Percentiles rank a stretch among this genome's conserved stretches.
Conservation (phyloP, 2,113 vertebrate species). For the Sylvilagus bachmani region DNA sequence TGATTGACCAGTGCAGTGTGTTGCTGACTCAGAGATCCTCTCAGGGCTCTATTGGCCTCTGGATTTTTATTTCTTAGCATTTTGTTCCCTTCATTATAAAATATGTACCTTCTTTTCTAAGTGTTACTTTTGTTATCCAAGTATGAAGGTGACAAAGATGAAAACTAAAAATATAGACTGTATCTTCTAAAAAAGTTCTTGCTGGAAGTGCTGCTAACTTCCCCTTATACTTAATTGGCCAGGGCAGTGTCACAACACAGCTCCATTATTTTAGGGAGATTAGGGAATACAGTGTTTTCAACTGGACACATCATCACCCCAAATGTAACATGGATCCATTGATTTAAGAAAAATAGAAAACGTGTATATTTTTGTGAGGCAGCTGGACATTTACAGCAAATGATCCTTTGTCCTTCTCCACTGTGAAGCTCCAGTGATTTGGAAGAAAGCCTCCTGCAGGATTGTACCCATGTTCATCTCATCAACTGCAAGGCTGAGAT, state of each 20-base stretch:
- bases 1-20: background rate
- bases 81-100: background rate
- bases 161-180: no score
- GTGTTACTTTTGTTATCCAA: background rate
- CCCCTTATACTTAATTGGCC: background rate
- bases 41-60: background rate
- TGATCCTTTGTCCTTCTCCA: background rate
- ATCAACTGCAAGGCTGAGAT: background rate
- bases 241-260: background rate
- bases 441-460: background rate
- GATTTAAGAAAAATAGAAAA: background rate
- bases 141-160: background rate
- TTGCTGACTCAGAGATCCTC: background rate
- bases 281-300: background rate
- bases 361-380: background rate
- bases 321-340: background rate
- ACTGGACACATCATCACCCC: background rate
- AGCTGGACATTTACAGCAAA: background rate
- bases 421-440: background rate
- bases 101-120: background rate
- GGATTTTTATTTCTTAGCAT: background rate
- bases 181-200: background rate
- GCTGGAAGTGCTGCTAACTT: background rate
- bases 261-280: background rate
- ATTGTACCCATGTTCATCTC: background rate